These are phyloP conservation scores for Diabrotica virgifera DNA, from an alignment of 1,140 invertebrate genomes.

Conservation along the genomic window DNA sequence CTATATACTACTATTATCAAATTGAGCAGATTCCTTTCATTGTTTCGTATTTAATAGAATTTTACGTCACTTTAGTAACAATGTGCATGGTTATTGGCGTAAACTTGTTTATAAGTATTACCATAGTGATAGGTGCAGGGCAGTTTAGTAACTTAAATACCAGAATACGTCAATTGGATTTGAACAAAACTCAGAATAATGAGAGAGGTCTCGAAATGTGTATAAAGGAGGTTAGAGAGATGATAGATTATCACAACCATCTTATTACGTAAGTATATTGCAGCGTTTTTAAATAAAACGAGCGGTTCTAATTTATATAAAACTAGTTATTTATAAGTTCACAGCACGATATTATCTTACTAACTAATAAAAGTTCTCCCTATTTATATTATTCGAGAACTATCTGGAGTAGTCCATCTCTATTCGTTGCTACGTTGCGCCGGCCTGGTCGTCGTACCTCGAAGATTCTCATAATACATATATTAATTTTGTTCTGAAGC, in stretches of 20 bases:
- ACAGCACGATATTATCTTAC: no score
- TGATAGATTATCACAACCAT: constrained; percentile 1
- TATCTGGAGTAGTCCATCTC: no score
- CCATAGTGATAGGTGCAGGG: constrained; percentile 7
- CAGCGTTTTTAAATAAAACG: no score
- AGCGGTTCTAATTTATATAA: no score
- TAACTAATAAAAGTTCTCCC: no score
- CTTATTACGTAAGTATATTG: constrained; percentile 7
- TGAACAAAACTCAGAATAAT: neutral
- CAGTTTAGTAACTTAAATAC: constrained; percentile 18
- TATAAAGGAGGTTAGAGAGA: constrained; percentile 3
- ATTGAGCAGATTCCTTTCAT: constrained; percentile 9
- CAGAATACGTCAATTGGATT: constrained; percentile 5
- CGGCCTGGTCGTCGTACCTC: no score
- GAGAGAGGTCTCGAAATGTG: neutral
- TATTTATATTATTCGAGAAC: no score
- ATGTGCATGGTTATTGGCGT: constrained; percentile 17
- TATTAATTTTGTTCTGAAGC: no score
- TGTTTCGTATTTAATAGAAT: constrained; percentile 9
- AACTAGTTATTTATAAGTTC: no score
- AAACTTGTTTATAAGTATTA: constrained; percentile 5
- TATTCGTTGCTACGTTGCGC: no score
- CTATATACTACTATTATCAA: constrained; percentile 14
- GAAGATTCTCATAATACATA: no score
- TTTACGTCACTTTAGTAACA: constrained; percentile 13